Evolutionary conservation across 2,888 invertebrate genomes (phyloP), one percentile per base, ranked within the genome.

Genomic region (Encarsia formosa): DNA sequence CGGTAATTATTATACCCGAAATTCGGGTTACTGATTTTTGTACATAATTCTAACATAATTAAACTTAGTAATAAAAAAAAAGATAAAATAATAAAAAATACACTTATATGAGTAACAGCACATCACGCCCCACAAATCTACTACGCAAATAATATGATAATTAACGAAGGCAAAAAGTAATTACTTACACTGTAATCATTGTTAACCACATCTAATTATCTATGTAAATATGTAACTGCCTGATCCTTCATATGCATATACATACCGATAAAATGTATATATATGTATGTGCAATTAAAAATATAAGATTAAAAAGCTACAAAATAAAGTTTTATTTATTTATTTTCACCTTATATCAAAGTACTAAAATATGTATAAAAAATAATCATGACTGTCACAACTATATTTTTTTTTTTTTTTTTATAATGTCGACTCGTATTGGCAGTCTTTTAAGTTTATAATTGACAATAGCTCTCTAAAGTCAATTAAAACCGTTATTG

Each of bases 191-290:
- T n/a, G n/a, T 57, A 63, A 65, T 67, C 62, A 67, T 56, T 68
- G 65, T 69, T 70, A 65, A 69, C 64, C 67, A 66, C 65, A 67
- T 71, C n/a, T n/a, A n/a, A n/a, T n/a, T n/a, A n/a, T n/a, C 67
- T 69, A 68, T 73, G 71, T 72, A 73, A 61, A 72, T 72, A 73
- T 70, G 67, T 70, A 70, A 71, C 68, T 71, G 72, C 71, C 70
- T 71, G 69, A 65, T 42, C 19, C 39, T n/a, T 52, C 24, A 52
- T 53, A 58, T 47, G 54, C 55, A 56, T 57, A 51, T 54, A 53
- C 56, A 58, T 59, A 58, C 52, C 47, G 51, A 50, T 55, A 47
- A 44, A 32, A 48, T 48, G 50, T 59, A 53, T 58, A 57, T 57
- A 56, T 58, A 54, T 55, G 58, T 47, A 48, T 46, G 34, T 49